Percentiles rank a stretch among this genome's conserved stretches.
phyloP scores from a whole-genome alignment of 2,797 vertebrate genomes.

The Prunella strophiata region DNA sequence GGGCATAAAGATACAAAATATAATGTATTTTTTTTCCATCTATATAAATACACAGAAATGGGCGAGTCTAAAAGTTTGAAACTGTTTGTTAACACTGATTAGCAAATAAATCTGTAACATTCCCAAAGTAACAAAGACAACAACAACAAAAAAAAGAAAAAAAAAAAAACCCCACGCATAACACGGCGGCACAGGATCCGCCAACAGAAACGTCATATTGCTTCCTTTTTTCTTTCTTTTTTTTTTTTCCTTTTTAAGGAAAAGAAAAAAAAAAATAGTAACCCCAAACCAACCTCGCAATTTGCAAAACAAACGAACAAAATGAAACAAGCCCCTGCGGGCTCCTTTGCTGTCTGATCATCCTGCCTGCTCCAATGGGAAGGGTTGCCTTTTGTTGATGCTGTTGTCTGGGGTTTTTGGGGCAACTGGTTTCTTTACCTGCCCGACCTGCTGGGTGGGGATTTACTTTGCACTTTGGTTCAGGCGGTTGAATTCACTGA shows the following conservation, averaged over 20 bases:
- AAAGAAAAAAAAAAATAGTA: conserved; percentile 2
- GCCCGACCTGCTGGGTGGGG: conserved; percentile 55
- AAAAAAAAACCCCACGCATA: neutral
- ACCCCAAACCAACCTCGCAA: conserved; percentile 60
- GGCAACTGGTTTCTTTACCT: conserved; percentile 54
- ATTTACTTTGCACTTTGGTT: conserved; percentile 8
- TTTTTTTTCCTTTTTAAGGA: neutral
- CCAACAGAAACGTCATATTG: conserved; percentile 31
- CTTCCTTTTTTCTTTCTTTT: conserved; percentile 30
- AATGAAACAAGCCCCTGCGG: conserved; percentile 69
- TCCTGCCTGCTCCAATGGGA: conserved; percentile 62
- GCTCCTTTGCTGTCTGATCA: conserved; percentile 66
- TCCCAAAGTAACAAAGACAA: conserved; percentile 24
- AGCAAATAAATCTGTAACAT: conserved; percentile 57
- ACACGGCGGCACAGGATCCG: neutral
- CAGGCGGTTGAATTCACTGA: neutral
- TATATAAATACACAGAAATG: conserved; percentile 84
- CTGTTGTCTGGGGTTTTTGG: conserved; percentile 54
- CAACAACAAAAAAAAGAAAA: neutral
- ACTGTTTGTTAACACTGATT: conserved; percentile 69
- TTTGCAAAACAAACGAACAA: conserved; percentile 69
- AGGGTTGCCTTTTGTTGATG: conserved; percentile 47
- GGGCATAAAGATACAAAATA: conserved; percentile 83
- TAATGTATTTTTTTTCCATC: conserved; percentile 81
- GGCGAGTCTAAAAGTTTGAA: conserved; percentile 32